phyloP scores from a whole-genome alignment of 2,888 invertebrate species.

The Morinoia aosen region DNA sequence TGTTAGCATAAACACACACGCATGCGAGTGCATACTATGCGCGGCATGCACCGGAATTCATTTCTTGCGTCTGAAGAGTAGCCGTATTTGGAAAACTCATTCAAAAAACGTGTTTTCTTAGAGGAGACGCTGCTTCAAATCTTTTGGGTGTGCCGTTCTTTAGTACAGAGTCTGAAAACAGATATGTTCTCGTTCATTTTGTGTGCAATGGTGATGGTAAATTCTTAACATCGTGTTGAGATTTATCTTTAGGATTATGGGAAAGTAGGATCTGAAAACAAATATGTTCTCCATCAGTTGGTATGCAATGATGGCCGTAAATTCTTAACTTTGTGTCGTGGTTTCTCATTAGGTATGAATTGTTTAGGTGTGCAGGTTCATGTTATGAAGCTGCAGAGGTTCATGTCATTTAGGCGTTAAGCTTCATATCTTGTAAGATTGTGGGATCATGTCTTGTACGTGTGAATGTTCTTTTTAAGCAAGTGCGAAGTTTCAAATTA shows the following conservation, averaged over 20 bases:
- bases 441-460: too few species aligned
- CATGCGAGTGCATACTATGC: neutral
- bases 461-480: too few species aligned
- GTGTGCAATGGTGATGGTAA: neutral
- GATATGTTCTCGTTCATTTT: neutral
- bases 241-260: neutral
- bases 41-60: neutral
- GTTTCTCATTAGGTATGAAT: neutral
- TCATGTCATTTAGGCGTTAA: too few species aligned
- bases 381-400: too few species aligned
- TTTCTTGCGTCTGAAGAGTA: neutral
- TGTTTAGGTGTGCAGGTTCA: too few species aligned
- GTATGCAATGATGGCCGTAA: neutral
- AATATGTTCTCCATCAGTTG: neutral
- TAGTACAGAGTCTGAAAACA: neutral
- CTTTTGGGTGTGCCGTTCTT: neutral
- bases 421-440: too few species aligned
- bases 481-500: too few species aligned
- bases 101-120: neutral
- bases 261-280: neutral
- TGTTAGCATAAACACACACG: neutral
- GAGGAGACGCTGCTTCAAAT: neutral
- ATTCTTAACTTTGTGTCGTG: neutral
- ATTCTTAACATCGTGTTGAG: neutral
- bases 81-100: neutral